Percentiles rank a stretch among this genome's conserved stretches.
These are phyloP conservation scores for Rousettus leschenaultii DNA, from an alignment of 2,113 vertebrate species.

Conservation along the genomic window DNA sequence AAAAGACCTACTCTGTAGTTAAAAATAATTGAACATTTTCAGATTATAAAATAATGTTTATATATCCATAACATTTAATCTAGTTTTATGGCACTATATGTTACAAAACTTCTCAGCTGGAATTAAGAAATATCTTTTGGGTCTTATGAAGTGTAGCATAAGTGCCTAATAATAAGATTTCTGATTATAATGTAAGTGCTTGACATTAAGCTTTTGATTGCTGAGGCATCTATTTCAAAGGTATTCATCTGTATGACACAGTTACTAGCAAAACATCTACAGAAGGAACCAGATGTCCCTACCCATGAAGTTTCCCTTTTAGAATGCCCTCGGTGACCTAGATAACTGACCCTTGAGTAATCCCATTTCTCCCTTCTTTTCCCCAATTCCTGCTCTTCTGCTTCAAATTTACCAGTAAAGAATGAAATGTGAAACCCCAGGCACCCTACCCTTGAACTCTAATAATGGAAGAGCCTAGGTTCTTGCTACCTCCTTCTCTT, in stretches of 20 bases:
- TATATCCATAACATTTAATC: background rate
- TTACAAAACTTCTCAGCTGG: background rate
- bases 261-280: background rate
- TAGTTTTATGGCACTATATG: background rate
- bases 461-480: background rate
- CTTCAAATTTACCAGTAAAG: background rate
- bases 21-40: background rate
- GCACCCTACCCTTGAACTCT: background rate
- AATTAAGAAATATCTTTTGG: background rate
- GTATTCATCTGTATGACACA: background rate
- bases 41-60: background rate
- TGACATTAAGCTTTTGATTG: background rate
- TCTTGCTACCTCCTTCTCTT: background rate
- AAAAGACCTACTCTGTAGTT: background rate
- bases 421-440: background rate
- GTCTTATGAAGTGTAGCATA: background rate
- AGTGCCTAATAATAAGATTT: background rate
- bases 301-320: background rate
- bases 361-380: background rate
- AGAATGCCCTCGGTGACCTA: background rate
- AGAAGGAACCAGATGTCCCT: background rate
- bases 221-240: background rate
- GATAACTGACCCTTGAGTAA: background rate
- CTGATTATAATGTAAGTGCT: background rate
- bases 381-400: background rate